Base-by-base conservation (phyloP, 1,140 invertebrate genomes). In the Archegozetes longisetosus region DNA sequence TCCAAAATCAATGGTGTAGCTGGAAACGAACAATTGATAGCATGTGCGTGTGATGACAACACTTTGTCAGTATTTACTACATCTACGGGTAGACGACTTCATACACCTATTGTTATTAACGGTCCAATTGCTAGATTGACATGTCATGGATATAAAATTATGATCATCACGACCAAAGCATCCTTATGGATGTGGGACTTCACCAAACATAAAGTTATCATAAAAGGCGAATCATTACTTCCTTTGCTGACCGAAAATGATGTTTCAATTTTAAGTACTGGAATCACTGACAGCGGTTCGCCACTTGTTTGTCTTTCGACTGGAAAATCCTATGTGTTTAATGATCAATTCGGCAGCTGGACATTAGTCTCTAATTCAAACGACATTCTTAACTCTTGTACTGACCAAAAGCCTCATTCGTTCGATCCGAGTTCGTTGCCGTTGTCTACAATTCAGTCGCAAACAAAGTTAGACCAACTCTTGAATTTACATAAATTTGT, bases 301-400 rank as follows among this genome's bases (percentile, higher is more conserved):
- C 82, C 82, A 1, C 69, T 84, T 58, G 70, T 85, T 54, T 76
- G 80, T 27, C 69, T 85, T 20, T 81, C 77, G 17, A 82, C 79
- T 65, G 81, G 82, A 13, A 79, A 79, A 70, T 79, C 79, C 23
- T 85, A 81, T 66, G 78, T 81, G 24, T 85, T 79, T 66, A 78
- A 77, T 62, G 67, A 74, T 53, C 79, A 81, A 64, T 69, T 84
- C 55, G 76, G 75, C 59, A 73, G 77, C 13, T 85, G 83, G 84
- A 62, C 71, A 51, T 40, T 74, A 14, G 58, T 74, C 25, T 66
- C 65, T 54, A 67, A 68, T 64, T 64, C 64, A 53, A 66, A 66
- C 26, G 71, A 74, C 62, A 46, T 63, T 12, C 60, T 74, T 0
- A 69, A 71, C 52, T 63, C 67, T 28, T 71, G 70, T 64, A 74